phyloP scores from a whole-genome alignment of 2,797 vertebrate genomes.

The Poecilia picta region DNA sequence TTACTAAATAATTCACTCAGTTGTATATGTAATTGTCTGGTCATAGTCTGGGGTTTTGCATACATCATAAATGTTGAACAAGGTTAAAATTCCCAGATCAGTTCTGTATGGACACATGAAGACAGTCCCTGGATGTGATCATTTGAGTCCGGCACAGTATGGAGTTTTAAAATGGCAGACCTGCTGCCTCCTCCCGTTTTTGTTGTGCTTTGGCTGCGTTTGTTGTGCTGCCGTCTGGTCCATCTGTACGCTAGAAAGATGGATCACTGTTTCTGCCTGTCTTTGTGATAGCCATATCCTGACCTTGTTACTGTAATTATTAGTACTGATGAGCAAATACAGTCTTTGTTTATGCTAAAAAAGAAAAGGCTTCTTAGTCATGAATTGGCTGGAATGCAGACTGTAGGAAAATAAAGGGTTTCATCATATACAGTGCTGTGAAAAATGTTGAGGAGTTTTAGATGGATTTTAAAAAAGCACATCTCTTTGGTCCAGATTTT shows the following conservation, averaged over 20 bases:
- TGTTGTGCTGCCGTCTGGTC: slow-evolving; percentile 29
- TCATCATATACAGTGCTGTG: slow-evolving; percentile 5
- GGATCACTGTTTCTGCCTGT: slow-evolving; percentile 34
- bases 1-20: neutral
- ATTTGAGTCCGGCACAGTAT: neutral
- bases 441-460: neutral
- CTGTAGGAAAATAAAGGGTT: slow-evolving; percentile 10
- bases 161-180: neutral
- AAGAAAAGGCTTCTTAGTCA: slow-evolving; percentile 25
- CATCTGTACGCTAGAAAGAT: slow-evolving; percentile 39
- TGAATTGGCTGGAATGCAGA: slow-evolving; percentile 46
- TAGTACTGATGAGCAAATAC: slow-evolving; percentile 50
- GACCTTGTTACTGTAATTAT: slow-evolving; percentile 56
- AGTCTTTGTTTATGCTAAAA: slow-evolving; percentile 38
- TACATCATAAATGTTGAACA: neutral
- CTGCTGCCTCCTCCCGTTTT: slow-evolving; percentile 3
- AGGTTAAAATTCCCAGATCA: neutral
- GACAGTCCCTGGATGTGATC: neutral
- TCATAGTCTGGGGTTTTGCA: neutral
- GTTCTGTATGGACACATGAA: neutral
- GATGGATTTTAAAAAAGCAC: neutral
- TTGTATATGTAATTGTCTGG: neutral
- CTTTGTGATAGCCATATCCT: slow-evolving; percentile 41
- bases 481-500: neutral
- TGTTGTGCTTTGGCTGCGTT: slow-evolving; percentile 32